These are phyloP conservation scores for Hemistola chrysoprasaria DNA, from an alignment of 2,888 invertebrate species.

Conservation along the genomic window DNA sequence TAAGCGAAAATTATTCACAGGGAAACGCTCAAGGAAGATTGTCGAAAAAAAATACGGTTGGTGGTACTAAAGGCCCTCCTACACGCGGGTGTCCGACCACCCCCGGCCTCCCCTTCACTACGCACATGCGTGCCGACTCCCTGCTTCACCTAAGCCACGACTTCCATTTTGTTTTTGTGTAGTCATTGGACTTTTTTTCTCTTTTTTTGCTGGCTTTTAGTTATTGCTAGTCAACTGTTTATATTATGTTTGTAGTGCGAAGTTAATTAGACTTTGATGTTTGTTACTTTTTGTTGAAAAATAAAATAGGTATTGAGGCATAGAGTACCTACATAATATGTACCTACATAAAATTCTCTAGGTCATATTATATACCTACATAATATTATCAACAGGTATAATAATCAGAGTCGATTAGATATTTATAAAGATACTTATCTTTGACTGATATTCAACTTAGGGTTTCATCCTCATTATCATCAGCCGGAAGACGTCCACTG, in stretches of 20 bases:
- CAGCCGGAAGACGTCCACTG: too few relatives aligned
- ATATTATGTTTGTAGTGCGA: conserved; percentile 12
- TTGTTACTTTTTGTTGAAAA: too few relatives aligned
- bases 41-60: conserved; percentile 41
- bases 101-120: conserved; percentile 35
- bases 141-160: conserved; percentile 60
- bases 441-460: too few relatives aligned
- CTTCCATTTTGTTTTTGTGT: conserved; percentile 77
- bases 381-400: too few relatives aligned
- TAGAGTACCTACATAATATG: too few relatives aligned
- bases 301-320: too few relatives aligned
- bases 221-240: conserved; percentile 36
- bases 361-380: too few relatives aligned
- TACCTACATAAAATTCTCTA: too few relatives aligned
- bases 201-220: conserved; percentile 31
- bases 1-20: conserved; percentile 39
- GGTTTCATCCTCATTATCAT: too few relatives aligned
- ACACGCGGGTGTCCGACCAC: conserved; percentile 28
- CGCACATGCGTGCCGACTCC: conserved; percentile 74
- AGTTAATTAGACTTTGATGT: too few relatives aligned
- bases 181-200: conserved; percentile 34
- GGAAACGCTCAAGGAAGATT: conserved; percentile 48
- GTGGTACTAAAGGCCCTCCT: conserved; percentile 47
- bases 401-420: too few relatives aligned
- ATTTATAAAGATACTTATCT: too few relatives aligned